Conservation (phyloP, 2,113 vertebrate species). For the Xenopus borealis region DNA sequence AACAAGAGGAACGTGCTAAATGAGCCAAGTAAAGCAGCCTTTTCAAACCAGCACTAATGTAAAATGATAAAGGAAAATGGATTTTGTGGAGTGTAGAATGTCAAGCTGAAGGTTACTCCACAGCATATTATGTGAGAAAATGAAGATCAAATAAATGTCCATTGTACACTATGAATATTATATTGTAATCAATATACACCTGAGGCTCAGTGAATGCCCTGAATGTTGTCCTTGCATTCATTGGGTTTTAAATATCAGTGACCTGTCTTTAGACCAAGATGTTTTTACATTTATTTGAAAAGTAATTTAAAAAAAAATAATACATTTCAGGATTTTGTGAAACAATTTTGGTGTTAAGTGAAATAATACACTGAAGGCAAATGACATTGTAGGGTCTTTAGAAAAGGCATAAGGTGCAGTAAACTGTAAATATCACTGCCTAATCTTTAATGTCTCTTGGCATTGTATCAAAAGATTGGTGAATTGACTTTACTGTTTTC, state of each 20-base stretch:
- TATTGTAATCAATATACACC: slow-evolving; percentile 43
- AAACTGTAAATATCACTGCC: too few species aligned
- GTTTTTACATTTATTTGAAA: too few species aligned
- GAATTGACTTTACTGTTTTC: too few species aligned
- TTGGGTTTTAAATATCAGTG: not conserved
- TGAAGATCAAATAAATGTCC: slow-evolving; percentile 36
- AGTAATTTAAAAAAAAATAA: not conserved
- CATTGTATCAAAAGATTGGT: too few species aligned
- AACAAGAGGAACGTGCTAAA: slow-evolving; percentile 4
- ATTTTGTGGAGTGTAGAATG: slow-evolving; percentile 32
- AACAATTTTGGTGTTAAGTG: not conserved
- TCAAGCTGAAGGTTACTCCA: slow-evolving; percentile 37
- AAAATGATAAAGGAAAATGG: slow-evolving; percentile 33
- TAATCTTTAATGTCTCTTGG: too few species aligned
- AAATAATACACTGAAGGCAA: too few species aligned
- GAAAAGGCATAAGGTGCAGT: too few species aligned
- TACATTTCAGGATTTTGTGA: not conserved
- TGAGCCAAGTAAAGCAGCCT: not conserved
- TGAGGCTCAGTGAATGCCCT: slow-evolving; percentile 8
- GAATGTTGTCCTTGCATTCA: not conserved
- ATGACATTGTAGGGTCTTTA: too few species aligned
- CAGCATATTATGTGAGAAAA: slow-evolving; percentile 22
- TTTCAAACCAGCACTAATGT: slow-evolving; percentile 32
- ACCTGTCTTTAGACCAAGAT: not conserved
- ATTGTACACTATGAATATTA: slow-evolving; percentile 38